Percentiles rank a stretch among this genome's conserved stretches.
Evolutionary conservation across 2,888 invertebrate species (phyloP).

Genomic region (Cataglyphis altisquamis): DNA sequence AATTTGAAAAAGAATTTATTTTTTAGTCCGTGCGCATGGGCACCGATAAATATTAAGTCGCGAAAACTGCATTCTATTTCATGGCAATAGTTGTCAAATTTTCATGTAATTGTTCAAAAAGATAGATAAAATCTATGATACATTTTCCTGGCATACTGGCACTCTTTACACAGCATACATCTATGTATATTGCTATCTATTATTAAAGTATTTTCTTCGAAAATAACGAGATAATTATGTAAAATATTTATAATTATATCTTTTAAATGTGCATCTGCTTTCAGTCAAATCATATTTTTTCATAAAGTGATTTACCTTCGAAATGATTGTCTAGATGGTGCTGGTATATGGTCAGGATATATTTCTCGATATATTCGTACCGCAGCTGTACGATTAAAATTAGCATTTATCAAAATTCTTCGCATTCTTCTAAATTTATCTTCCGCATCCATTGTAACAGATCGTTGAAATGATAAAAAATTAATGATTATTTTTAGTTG

Average conservation of each 20-base stretch:
- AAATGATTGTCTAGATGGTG: background rate
- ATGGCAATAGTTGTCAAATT: background rate
- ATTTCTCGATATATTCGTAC: background rate
- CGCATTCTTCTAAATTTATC: background rate
- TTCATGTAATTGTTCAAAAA: background rate
- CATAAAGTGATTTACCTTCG: background rate
- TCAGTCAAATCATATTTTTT: background rate
- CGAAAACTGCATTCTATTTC: background rate
- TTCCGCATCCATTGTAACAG: background rate
- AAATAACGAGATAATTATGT: background rate
- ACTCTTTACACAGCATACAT: background rate
- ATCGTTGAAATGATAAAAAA: too few species aligned
- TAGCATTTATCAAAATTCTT: background rate
- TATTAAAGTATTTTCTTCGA: background rate
- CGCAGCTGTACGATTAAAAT: slow-evolving; percentile 6
- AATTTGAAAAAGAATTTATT: background rate
- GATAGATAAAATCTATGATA: background rate
- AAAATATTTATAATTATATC: background rate
- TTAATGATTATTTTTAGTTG: too few species aligned
- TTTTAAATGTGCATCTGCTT: background rate
- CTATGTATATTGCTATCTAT: background rate
- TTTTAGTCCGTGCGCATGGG: background rate
- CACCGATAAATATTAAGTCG: background rate
- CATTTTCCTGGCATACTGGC: background rate
- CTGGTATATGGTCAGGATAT: background rate